These are phyloP conservation scores for Leucophenga varia DNA, from an alignment of 1,140 invertebrate species.

Conservation along the genomic window DNA sequence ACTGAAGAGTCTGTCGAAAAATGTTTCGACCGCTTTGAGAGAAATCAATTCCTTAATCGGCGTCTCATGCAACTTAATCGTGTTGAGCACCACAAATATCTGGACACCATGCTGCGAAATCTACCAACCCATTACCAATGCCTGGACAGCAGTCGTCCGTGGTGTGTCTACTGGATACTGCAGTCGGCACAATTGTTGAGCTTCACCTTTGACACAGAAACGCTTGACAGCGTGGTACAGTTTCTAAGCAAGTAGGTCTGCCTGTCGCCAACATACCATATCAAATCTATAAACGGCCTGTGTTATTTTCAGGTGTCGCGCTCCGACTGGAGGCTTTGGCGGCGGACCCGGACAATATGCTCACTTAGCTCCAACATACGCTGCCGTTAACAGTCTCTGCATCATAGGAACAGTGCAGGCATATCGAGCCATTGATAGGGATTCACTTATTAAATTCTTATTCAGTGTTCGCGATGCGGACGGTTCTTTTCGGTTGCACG, in stretches of 20 bases:
- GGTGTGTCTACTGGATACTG: slow-evolving; percentile 95
- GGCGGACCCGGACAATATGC: slow-evolving; percentile 89
- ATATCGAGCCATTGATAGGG: slow-evolving; percentile 81
- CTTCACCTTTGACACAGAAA: slow-evolving; percentile 67
- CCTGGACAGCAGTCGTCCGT: slow-evolving; percentile 91
- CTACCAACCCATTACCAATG: slow-evolving; percentile 73
- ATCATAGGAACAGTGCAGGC: slow-evolving; percentile 87
- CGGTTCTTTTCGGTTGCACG: slow-evolving; percentile 89
- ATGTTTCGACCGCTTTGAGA: slow-evolving; percentile 65
- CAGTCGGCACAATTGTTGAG: slow-evolving; percentile 85
- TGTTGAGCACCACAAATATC: slow-evolving; percentile 67
- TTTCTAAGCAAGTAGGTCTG: slow-evolving; percentile 64
- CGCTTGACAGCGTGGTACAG: slow-evolving; percentile 66
- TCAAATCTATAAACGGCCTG: background rate
- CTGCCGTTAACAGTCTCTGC: slow-evolving; percentile 89
- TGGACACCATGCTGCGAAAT: slow-evolving; percentile 69
- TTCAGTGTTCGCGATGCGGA: slow-evolving; percentile 75
- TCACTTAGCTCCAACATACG: slow-evolving; percentile 96
- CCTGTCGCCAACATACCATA: too few relatives aligned
- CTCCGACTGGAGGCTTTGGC: slow-evolving; percentile 84
- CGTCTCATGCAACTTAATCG: slow-evolving; percentile 65
- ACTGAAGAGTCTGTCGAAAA: slow-evolving; percentile 68
- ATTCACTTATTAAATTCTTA: slow-evolving; percentile 75
- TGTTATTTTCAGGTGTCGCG: slow-evolving; percentile 68
- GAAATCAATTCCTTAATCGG: slow-evolving; percentile 59